A percentile compares a stretch with the other conserved stretches of the same genome.
These are phyloP conservation scores for Nasonia giraulti DNA, from an alignment of 1,140 invertebrate genomes.

Conservation along the genomic window DNA sequence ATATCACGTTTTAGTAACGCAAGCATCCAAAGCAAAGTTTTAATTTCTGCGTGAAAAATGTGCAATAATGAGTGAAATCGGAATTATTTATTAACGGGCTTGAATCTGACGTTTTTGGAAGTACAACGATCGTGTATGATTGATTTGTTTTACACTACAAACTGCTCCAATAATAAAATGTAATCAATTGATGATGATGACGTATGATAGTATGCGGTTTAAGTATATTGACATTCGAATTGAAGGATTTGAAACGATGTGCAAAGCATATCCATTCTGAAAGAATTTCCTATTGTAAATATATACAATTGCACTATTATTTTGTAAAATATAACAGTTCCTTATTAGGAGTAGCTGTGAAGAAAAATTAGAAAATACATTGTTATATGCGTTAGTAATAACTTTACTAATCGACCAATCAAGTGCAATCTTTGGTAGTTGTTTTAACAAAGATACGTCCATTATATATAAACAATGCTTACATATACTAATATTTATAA, in stretches of 20 bases:
- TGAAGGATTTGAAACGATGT: neutral
- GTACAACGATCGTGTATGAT: neutral
- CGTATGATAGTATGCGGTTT: neutral
- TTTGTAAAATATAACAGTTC: conserved; percentile 49
- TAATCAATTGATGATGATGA: neutral
- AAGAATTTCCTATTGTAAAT: conserved; percentile 33
- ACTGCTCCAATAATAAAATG: neutral
- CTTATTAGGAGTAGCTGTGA: conserved; percentile 47
- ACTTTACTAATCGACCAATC: conserved; percentile 10
- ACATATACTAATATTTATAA: conserved; percentile 28
- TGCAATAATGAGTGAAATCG: neutral
- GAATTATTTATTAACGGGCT: too few species aligned
- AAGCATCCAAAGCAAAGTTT: neutral
- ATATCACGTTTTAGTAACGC: neutral
- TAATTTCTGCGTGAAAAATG: neutral
- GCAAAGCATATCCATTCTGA: neutral
- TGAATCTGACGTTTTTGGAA: neutral
- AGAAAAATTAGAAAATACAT: conserved; percentile 30
- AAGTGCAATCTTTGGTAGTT: conserved; percentile 31
- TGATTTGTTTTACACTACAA: neutral
- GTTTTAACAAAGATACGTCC: conserved; percentile 26
- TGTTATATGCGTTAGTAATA: conserved; percentile 32
- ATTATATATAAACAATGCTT: conserved; percentile 20
- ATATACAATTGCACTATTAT: conserved; percentile 32
- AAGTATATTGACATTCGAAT: neutral